Evolutionary conservation across 1,140 invertebrate species (phyloP).

Genomic region (Radopholus similis): DNA sequence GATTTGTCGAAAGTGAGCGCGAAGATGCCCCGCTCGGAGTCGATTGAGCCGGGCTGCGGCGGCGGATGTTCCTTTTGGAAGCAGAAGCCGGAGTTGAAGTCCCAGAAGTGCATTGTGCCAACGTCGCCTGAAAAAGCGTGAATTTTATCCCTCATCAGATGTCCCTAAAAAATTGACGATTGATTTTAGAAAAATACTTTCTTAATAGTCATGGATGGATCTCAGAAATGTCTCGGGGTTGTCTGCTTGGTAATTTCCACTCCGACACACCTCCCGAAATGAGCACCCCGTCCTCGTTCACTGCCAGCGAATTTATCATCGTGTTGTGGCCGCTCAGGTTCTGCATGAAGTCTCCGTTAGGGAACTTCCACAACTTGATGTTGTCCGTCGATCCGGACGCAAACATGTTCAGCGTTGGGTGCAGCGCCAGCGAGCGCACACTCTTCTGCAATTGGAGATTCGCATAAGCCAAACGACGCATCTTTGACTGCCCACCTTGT

Average conservation of each 20-base stretch:
- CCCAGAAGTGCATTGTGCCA: conserved; percentile 96
- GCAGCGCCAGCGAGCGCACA: conserved; percentile 81
- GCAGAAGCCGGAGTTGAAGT: conserved; percentile 97
- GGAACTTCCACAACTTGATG: conserved; percentile 98
- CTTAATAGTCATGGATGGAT: no score
- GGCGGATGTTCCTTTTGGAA: conserved; percentile 75
- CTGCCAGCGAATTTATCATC: conserved; percentile 90
- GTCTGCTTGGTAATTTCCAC: no score
- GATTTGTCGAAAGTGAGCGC: conserved; percentile 89
- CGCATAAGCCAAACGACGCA: neutral
- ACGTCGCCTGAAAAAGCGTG: conserved; percentile 77
- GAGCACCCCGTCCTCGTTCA: conserved; percentile 86
- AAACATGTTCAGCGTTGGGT: conserved; percentile 91
- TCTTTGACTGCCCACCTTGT: conserved; percentile 68
- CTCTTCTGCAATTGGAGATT: conserved; percentile 69
- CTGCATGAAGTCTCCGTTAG: conserved; percentile 95
- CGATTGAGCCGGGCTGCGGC: conserved; percentile 99
- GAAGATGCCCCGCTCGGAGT: conserved; percentile 95
- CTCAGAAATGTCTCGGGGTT: no score
- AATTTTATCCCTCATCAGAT: no score
- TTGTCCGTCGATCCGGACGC: conserved; percentile 96
- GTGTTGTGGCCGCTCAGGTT: conserved; percentile 95
- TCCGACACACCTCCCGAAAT: conserved; percentile 80
- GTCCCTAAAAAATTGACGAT: neutral
- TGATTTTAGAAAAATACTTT: neutral